Conservation (phyloP, 2,888 invertebrate genomes). For the Troilus luridus region DNA sequence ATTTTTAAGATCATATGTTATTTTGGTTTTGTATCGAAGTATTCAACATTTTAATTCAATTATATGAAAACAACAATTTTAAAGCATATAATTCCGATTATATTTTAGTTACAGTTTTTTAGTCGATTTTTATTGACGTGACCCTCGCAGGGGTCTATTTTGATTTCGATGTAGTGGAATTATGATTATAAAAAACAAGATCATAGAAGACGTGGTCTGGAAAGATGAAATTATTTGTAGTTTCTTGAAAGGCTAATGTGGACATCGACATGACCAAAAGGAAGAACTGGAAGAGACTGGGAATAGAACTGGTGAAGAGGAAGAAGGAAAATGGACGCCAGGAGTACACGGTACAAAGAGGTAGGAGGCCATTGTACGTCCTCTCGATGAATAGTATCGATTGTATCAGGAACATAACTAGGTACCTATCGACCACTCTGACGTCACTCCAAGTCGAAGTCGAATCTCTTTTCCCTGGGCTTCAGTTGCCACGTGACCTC, state of each 20-base stretch:
- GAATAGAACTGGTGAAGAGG: not conserved
- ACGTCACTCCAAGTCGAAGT: slow-evolving; percentile 51
- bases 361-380: not conserved
- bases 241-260: not conserved
- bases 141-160: not conserved
- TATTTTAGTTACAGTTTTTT: not conserved
- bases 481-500: slow-evolving; percentile 7
- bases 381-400: not conserved
- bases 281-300: not conserved
- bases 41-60: not conserved
- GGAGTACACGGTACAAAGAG: not conserved
- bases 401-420: not conserved
- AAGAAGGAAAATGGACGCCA: not conserved
- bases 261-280: not conserved
- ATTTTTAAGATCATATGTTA: not conserved
- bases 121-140: not conserved
- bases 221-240: not conserved
- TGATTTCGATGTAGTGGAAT: not conserved
- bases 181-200: not conserved
- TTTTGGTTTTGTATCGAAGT: not conserved
- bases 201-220: not conserved
- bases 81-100: not conserved
- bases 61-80: not conserved
- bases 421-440: not conserved
- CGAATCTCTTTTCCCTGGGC: not conserved